A percentile compares a stretch with the other conserved stretches of the same genome.
phyloP scores from a whole-genome alignment of 2,113 vertebrate genomes.

The Fulmarus glacialis region DNA sequence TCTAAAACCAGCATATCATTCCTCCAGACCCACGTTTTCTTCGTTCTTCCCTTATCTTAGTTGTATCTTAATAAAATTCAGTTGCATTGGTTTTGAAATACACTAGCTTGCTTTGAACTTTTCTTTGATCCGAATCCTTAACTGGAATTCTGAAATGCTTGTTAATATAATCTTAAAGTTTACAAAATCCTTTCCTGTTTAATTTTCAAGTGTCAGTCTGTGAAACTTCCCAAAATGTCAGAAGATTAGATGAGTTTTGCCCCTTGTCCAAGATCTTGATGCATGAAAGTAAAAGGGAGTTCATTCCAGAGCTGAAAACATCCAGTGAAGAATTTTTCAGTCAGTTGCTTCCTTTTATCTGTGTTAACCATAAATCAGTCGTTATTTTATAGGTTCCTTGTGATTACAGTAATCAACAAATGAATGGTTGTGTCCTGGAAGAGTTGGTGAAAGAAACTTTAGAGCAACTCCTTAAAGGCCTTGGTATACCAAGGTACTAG shows the following conservation, averaged over 20 bases:
- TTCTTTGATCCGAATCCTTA: background rate
- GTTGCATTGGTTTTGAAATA: background rate
- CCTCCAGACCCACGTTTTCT: background rate
- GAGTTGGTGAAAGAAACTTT: background rate
- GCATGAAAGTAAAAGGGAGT: background rate
- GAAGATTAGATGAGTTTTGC: background rate
- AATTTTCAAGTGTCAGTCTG: background rate
- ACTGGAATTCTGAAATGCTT: constrained; percentile 7
- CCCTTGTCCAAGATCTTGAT: background rate
- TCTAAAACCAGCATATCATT: background rate
- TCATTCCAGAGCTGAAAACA: background rate
- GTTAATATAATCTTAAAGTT: background rate
- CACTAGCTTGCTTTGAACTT: background rate
- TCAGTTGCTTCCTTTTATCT: background rate
- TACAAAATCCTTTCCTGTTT: constrained; percentile 32
- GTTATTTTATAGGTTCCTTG: background rate
- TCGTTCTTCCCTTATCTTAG: background rate
- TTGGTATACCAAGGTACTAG: background rate
- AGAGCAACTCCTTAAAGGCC: background rate
- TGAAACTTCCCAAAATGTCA: background rate
- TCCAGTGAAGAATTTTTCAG: background rate
- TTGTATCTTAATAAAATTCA: background rate
- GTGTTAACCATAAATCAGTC: background rate
- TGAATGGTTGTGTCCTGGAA: background rate
- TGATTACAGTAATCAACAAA: background rate